Percentiles rank a stretch among this genome's conserved stretches.
These are phyloP conservation scores for Cantharis nigra DNA, from an alignment of 2,888 invertebrate genomes.

Conservation along the genomic window DNA sequence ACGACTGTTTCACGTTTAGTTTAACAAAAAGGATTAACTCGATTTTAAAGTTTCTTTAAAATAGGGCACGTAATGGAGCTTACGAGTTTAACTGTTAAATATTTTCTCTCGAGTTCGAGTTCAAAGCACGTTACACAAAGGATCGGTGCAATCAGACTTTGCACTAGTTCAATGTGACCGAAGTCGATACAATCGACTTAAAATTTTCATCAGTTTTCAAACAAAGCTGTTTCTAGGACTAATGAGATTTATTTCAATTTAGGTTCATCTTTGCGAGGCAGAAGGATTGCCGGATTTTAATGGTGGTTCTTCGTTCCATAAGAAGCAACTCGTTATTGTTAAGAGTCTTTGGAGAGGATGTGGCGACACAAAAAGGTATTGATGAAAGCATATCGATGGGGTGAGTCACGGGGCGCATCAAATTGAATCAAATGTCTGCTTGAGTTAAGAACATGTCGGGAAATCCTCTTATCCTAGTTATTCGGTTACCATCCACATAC, in stretches of 20 bases:
- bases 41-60: background rate
- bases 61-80: background rate
- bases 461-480: conserved; percentile 18
- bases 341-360: conserved; percentile 76
- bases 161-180: conserved; percentile 20
- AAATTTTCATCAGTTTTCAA: background rate
- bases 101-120: background rate
- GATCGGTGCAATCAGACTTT: conserved; percentile 38
- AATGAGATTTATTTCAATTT: conserved; percentile 29
- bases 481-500: conserved; percentile 22
- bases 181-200: conserved; percentile 30
- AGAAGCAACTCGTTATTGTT: conserved; percentile 74
- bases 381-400: background rate
- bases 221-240: background rate
- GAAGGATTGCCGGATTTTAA: conserved; percentile 73
- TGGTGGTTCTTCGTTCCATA: conserved; percentile 67
- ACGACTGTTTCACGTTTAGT: background rate
- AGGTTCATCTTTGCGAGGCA: conserved; percentile 79
- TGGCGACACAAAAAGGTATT: conserved; percentile 59
- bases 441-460: conserved; percentile 5
- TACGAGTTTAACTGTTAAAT: background rate
- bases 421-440: conserved; percentile 24
- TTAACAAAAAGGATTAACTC: background rate
- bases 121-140: conserved; percentile 15
- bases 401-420: conserved; percentile 4